Base-by-base conservation (phyloP, 2,113 vertebrate genomes). In the Hystrix cristata region DNA sequence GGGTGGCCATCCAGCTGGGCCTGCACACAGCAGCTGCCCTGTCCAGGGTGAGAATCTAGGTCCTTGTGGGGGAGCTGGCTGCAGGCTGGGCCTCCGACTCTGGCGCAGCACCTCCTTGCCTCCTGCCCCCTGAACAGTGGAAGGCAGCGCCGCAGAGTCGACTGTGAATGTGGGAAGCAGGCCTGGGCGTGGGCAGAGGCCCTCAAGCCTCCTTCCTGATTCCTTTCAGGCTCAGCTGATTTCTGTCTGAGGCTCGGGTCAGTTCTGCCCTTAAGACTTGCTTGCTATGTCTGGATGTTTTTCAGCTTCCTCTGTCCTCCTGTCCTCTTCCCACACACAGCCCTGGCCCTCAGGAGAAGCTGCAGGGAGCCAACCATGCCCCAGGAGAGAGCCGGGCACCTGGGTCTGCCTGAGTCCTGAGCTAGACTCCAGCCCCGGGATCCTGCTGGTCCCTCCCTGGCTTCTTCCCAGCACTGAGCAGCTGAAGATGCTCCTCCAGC, bases 21-120 rank as follows among this genome's bases (percentile, higher is more conserved):
- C 43, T 48, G 7, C 8, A 25, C n/a, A 59, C 23, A n/a, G 72
- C 25, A 3, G 2, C 64, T 67, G 90, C 57, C n/a, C 21, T 48
- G 86, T n/a, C 64, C 94, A 67, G 38, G 88, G 34, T 92, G 53
- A 34, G 78, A 86, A 95, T 78, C 64, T 85, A 91, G 94, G 97
- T 89, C 72, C 38, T 38, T 1, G 43, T 62, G 43, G 62, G 84
- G 34, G 81, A 80, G 81, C 43, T 83, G 62, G 31, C 76, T 48
- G 64, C 31, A 18, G 86, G 10, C 34, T 0, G 3, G 43, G 18
- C 25, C 55, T 7, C 5, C 0, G 69, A 46, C 7, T 38, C 51
- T 55, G 16, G 48, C 2, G 0, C 60, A 21, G 84, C 69, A 65
- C 27, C 57, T 31, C 0, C 0, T 8, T 4, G n/a, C 29, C 38